Evolutionary conservation across 2,888 invertebrate species (phyloP), one percentile per base, ranked within the genome.

Genomic region (Calameuta idolon): DNA sequence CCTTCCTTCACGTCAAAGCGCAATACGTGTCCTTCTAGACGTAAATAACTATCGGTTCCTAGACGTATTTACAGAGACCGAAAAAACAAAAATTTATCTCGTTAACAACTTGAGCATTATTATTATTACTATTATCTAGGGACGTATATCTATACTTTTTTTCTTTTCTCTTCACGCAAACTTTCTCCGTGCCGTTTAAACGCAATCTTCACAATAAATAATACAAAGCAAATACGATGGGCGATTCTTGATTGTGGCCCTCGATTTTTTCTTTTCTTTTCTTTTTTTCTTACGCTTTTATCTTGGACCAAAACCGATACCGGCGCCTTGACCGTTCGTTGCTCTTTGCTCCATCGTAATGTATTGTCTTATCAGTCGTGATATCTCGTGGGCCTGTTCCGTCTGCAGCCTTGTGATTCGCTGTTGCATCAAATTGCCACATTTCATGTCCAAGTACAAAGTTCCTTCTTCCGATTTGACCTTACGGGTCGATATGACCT

Each of bases 381-480:
- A 98, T 87, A 99, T 98, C 92, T 99, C 99, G 89, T 98, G 98
- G 69, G 99, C 99, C 93, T 99, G 97, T 92, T 99, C 98, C 0
- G 99, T 99, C 91, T 99, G 98, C 85, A 99, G 95, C 86, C 98
- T 94, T 81, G 98, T 97, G 87, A 98, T 98, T 85, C 97, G 95
- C 92, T 98, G 98, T 91, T 98, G 98, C 95, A 98, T 96, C 89
- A 99, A 93, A 90, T 98, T 98, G 55, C 99, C 98, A 89, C 98
- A 97, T 92, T 99, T 99, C 96, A 99, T 97, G 93, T 99, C 99
- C 91, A 99, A 93, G 92, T 95, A 98, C 81, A 98, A 93, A 1
- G 97, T 96, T 82, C 98, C 98, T 91, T 98, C 97, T 88, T 98
- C 98, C 0, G 97, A 97, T 81, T 97, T 94, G 40, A 95, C 96